Evolutionary conservation across 2,113 vertebrate species (phyloP).

Genomic region (Dicerorhinus sumatrensis): DNA sequence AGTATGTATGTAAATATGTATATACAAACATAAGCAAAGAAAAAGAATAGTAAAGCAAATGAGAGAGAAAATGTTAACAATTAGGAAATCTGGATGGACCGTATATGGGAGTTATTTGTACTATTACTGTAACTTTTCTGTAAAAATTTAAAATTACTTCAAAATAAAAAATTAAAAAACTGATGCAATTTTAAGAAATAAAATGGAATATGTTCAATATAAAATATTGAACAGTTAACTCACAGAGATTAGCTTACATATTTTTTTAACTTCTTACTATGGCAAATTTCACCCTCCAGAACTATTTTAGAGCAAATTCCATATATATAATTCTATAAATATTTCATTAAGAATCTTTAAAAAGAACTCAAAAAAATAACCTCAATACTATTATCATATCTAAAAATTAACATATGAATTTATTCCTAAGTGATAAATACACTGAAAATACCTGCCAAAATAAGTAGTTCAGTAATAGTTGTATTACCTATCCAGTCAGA

Average conservation of each 20-base stretch:
- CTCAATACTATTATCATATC: background rate
- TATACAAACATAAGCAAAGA: background rate
- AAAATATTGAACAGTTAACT: background rate
- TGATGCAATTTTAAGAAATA: conserved; percentile 19
- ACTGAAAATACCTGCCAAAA: conserved; percentile 24
- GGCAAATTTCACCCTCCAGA: background rate
- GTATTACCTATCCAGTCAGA: background rate
- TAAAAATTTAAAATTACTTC: background rate
- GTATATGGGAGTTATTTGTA: background rate
- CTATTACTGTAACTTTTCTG: background rate
- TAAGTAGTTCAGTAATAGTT: background rate
- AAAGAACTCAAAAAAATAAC: background rate
- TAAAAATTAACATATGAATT: background rate
- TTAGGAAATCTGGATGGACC: background rate
- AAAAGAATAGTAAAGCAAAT: background rate
- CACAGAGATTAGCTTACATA: background rate
- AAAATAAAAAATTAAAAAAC: background rate
- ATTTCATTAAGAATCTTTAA: background rate
- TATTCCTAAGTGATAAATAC: conserved; percentile 1
- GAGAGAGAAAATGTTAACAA: background rate
- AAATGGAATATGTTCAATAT: background rate
- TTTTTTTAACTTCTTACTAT: conserved; percentile 1
- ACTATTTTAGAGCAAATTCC: background rate
- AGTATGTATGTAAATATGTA: background rate
- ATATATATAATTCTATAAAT: background rate